phyloP scores from a whole-genome alignment of 2,113 vertebrate genomes.

The Oenanthe oenanthe region DNA sequence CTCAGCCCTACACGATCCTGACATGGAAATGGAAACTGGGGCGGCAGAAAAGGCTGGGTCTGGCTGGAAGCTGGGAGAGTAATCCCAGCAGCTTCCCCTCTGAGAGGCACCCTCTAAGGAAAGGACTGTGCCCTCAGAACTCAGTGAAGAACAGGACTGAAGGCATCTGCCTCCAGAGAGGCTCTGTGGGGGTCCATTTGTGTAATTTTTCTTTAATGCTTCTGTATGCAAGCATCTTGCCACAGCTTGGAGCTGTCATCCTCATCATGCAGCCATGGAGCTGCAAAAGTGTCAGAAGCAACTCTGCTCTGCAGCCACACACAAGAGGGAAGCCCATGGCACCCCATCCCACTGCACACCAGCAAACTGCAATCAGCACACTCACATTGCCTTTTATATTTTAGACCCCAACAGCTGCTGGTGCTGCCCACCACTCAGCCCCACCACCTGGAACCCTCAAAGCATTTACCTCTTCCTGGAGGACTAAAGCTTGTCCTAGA shows the following conservation, averaged over 20 bases:
- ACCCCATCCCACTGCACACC: not conserved
- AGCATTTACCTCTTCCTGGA: not conserved
- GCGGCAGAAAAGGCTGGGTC: not conserved
- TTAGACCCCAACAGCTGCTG: rapidly evolving
- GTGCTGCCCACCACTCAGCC: not conserved
- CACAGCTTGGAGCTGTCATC: not conserved
- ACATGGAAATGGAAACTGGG: rapidly evolving
- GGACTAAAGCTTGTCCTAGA: not conserved
- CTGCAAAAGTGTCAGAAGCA: not conserved
- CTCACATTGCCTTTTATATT: not conserved
- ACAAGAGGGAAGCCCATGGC: rapidly evolving
- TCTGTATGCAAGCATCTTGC: not conserved
- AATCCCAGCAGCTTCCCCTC: not conserved
- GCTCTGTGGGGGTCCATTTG: not conserved
- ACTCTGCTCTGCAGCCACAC: not conserved
- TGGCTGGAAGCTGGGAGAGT: not conserved
- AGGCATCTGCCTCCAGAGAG: rapidly evolving
- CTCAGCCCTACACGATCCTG: not conserved
- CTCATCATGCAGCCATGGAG: not conserved
- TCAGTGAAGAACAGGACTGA: not conserved
- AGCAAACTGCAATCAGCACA: rapidly evolving
- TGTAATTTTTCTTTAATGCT: not conserved
- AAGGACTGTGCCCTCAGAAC: not conserved
- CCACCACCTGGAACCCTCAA: not conserved
- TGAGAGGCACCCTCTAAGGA: not conserved